Conservation (phyloP, 2,888 invertebrate species). For the Eupsilia transversa region DNA sequence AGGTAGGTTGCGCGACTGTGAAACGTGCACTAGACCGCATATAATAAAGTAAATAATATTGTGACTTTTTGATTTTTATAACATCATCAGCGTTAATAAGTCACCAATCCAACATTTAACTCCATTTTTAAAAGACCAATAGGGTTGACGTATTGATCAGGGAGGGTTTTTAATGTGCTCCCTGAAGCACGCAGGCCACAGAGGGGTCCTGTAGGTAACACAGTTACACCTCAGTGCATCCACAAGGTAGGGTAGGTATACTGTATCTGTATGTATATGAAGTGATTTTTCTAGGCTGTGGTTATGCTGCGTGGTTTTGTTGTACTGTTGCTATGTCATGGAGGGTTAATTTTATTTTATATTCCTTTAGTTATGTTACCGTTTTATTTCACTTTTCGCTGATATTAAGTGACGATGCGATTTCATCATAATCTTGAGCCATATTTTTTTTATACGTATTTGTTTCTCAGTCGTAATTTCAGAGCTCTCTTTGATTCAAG, state of each 20-base stretch:
- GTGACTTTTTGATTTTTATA: no score
- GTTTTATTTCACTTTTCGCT: neutral
- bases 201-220: conserved; percentile 35
- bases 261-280: neutral
- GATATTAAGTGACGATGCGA: neutral
- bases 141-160: conserved; percentile 38
- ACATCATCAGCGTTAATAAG: neutral
- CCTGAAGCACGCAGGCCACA: conserved; percentile 32
- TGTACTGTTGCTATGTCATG: neutral
- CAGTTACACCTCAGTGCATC: conserved; percentile 49
- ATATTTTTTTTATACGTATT: neutral
- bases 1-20: no score
- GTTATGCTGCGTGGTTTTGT: conserved; percentile 7
- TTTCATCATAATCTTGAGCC: neutral
- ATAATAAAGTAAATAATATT: no score
- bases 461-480: neutral
- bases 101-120: neutral
- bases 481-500: no score
- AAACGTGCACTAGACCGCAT: no score
- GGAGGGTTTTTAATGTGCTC: conserved; percentile 39
- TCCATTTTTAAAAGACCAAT: conserved; percentile 1
- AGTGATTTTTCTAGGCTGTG: conserved; percentile 2
- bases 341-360: neutral
- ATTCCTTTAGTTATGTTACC: neutral
- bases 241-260: conserved; percentile 1